Conservation (phyloP, 2,888 invertebrate species). For the Eubasilissa splendida region DNA sequence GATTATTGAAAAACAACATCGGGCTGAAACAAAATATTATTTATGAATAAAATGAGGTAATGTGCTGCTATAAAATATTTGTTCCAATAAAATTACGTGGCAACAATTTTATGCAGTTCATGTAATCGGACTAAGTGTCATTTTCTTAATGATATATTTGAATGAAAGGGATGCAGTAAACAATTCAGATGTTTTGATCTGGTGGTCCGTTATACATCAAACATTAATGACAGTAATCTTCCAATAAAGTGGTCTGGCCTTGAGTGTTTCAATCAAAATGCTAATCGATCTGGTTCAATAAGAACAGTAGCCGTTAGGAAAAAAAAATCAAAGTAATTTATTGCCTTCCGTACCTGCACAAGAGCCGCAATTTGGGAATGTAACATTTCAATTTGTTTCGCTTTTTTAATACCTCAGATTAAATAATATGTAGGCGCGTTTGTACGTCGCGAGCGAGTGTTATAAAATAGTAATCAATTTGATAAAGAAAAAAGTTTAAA, state of each 20-base stretch:
- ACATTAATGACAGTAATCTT: not conserved
- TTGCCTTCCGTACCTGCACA: not conserved
- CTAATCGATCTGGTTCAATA: not conserved
- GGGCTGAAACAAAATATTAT: too few species aligned
- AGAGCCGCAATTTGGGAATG: not conserved
- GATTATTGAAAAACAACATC: too few species aligned
- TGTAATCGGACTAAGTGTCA: too few species aligned
- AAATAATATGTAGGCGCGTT: too few species aligned
- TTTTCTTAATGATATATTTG: too few species aligned
- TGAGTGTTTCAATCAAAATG: constrained; percentile 1
- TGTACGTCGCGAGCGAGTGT: too few species aligned
- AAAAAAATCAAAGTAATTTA: constrained; percentile 7
- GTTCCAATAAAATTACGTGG: not conserved
- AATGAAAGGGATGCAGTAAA: too few species aligned
- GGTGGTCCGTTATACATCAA: not conserved
- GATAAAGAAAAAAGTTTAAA: too few species aligned
- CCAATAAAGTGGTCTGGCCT: constrained; percentile 10
- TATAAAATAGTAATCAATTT: too few species aligned
- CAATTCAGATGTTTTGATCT: too few species aligned
- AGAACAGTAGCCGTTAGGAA: not conserved
- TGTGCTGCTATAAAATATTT: not conserved
- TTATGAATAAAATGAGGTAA: too few species aligned
- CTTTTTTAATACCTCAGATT: not conserved
- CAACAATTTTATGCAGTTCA: too few species aligned
- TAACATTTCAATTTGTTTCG: constrained; percentile 2